phyloP scores from a whole-genome alignment of 2,888 invertebrate genomes.

The Acleris emargana region DNA sequence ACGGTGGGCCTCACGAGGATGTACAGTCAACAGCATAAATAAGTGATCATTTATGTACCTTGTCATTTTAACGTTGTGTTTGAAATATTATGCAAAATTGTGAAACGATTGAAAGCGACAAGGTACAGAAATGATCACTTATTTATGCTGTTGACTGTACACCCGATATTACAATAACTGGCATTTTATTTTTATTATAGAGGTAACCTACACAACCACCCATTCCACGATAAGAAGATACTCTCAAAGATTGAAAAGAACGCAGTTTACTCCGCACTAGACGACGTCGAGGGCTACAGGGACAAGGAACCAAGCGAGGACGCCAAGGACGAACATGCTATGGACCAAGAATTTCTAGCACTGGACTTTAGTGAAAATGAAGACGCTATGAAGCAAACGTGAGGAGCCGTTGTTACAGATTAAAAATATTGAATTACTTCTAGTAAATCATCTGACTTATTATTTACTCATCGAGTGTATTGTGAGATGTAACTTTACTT shows the following conservation, averaged over 20 bases:
- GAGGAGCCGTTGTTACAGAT: not conserved
- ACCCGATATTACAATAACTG: not conserved
- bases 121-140: too few relatives aligned
- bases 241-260: constrained; percentile 73
- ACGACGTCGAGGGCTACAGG: constrained; percentile 57
- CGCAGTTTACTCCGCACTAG: constrained; percentile 66
- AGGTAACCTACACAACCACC: constrained; percentile 73
- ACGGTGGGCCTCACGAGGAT: too few relatives aligned
- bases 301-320: constrained; percentile 42
- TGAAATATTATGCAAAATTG: too few relatives aligned
- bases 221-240: constrained; percentile 78
- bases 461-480: too few relatives aligned
- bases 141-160: too few relatives aligned
- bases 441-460: not conserved
- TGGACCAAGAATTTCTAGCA: constrained; percentile 39
- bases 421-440: constrained; percentile 1
- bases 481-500: too few relatives aligned
- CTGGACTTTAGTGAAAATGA: constrained; percentile 24
- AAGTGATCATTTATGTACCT: too few relatives aligned
- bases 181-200: constrained; percentile 48
- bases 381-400: constrained; percentile 14
- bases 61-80: too few relatives aligned
- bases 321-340: constrained; percentile 37
- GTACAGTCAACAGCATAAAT: too few relatives aligned
- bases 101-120: too few relatives aligned